These are phyloP conservation scores for Pristionchus arcanus DNA, from an alignment of 2,888 invertebrate genomes.

Conservation along the genomic window DNA sequence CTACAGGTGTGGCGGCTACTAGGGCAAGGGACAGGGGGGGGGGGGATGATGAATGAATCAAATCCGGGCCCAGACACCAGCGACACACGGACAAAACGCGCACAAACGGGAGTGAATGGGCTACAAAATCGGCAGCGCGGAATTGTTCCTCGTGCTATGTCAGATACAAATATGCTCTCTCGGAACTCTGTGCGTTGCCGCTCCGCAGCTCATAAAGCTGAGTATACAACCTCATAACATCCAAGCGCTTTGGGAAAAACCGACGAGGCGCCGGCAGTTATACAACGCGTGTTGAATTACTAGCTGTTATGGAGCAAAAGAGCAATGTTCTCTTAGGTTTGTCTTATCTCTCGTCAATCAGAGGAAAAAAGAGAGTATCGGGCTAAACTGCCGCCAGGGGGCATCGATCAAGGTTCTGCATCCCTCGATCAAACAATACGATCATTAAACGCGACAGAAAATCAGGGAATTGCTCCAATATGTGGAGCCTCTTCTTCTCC, in stretches of 20 bases:
- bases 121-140: background rate
- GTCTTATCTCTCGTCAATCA: background rate
- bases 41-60: background rate
- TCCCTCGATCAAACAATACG: background rate
- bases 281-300: background rate
- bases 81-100: background rate
- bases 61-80: constrained; percentile 2
- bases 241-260: background rate
- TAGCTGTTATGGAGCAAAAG: no score
- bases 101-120: background rate
- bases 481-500: background rate
- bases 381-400: background rate
- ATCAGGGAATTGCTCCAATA: background rate
- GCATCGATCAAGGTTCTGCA: background rate
- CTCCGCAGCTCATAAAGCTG: constrained; percentile 22
- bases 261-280: constrained; percentile 12
- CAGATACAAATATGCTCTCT: background rate
- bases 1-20: constrained; percentile 13
- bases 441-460: background rate
- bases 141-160: background rate
- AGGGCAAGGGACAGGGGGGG: background rate
- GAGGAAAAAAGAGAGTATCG: background rate
- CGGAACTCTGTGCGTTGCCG: background rate
- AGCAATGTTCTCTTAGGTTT: background rate
- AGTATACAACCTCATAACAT: constrained; percentile 26